phyloP scores from a whole-genome alignment of 2,113 vertebrate genomes.

The Petroica traversi region DNA sequence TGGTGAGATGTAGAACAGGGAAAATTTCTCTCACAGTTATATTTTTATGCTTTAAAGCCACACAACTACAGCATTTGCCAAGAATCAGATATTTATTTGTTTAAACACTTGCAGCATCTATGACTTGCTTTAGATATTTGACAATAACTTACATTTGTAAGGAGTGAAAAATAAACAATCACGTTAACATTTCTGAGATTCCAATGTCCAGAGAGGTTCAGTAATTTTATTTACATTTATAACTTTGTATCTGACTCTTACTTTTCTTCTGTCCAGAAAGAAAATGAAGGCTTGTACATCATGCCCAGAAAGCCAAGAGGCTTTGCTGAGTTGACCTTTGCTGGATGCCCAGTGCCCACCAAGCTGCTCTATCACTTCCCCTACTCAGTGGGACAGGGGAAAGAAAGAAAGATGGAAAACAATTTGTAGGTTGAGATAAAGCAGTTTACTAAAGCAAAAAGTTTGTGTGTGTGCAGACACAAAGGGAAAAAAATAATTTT shows the following conservation, averaged over 20 bases:
- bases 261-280: not conserved
- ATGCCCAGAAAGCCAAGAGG: not conserved
- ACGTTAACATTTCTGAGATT: not conserved
- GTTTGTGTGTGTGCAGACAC: not conserved
- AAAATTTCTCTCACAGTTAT: not conserved
- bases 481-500: not conserved
- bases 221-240: not conserved
- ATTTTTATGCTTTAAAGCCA: not conserved
- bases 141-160: not conserved
- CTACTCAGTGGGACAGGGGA: not conserved
- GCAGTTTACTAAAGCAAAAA: not conserved
- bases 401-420: not conserved
- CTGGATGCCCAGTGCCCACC: not conserved
- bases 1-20: not conserved
- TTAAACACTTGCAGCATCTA: not conserved
- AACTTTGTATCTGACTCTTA: not conserved
- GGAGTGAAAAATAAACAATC: not conserved
- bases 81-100: slow-evolving; percentile 9
- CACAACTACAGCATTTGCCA: not conserved
- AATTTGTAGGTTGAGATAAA: not conserved
- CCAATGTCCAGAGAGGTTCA: not conserved
- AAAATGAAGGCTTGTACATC: not conserved
- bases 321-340: not conserved
- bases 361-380: not conserved
- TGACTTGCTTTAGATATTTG: not conserved